Evolutionary conservation across 2,113 vertebrate species (phyloP), one percentile per base, ranked within the genome.

Genomic region (Gallinago undulata): DNA sequence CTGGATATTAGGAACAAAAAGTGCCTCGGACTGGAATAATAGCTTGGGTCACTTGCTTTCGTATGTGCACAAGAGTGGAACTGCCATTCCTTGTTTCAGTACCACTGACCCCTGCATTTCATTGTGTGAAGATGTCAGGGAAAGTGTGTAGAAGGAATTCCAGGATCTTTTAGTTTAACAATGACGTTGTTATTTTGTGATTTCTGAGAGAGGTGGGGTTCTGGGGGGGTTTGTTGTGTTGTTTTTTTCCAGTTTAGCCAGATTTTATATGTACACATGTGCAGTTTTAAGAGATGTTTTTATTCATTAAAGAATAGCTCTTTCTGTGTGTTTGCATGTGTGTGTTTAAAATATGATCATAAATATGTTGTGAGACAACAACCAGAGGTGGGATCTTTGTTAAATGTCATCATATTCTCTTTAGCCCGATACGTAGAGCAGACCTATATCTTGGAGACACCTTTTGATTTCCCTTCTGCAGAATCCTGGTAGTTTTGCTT

Each of bases 1-100:
- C 99, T 99, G 99, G 98, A 97, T 98, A 98, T 98, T 97, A 98
- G 98, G 98, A 98, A 98, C 98, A 98, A 98, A 99, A 99, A 98
- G 94, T 97, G 97, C 98, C 98, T 97, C 96, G 98, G 98, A 98
- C 97, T 82, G 96, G 95, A 83, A 98, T 89, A 98, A 99, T 98
- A 97, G 98, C 97, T 96, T 89, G 98, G 98, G 98, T 99, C 98
- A 98, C 97, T 96, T 90, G 97, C 96, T 98, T 98, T 99, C 97
- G 95, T 96, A 91, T 97, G 94, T 96, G 94, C 98, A 95, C 97
- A 97, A 92, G 97, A 98, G 98, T 98, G 98, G 98, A 98, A 98
- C 98, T 97, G 98, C 98, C 97, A 88, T 96, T 97, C 87, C 98
- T 99, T 99, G 98, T 99, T 98, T 99, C 98, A 91, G 96, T 98